Conservation (phyloP, 1,140 invertebrate species). For the Ridgeia piscesae region DNA sequence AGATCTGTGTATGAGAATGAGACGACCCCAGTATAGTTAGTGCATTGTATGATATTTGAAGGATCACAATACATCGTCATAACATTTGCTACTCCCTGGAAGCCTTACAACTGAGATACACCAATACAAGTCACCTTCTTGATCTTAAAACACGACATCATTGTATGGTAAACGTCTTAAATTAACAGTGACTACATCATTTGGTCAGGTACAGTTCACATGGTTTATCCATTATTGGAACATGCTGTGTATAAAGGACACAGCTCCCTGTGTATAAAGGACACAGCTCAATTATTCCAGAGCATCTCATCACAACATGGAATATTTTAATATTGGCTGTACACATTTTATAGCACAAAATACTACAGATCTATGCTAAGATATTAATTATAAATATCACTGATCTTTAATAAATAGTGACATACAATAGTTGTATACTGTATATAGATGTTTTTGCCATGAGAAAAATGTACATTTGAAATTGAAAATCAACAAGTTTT, state of each 20-base stretch:
- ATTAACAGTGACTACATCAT: neutral
- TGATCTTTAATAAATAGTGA: neutral
- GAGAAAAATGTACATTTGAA: neutral
- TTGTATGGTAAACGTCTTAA: neutral
- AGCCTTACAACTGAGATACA: too few species aligned
- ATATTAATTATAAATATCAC: neutral
- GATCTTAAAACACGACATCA: neutral
- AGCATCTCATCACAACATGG: neutral
- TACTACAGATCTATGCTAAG: neutral
- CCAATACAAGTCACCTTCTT: too few species aligned
- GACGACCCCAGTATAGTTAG: neutral
- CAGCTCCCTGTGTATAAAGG: too few species aligned
- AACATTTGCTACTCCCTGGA: neutral
- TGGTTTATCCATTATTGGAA: too few species aligned
- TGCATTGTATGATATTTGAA: too few species aligned
- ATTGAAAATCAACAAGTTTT: neutral
- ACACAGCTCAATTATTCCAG: neutral
- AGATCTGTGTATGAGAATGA: neutral
- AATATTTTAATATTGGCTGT: neutral
- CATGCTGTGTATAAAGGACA: too few species aligned
- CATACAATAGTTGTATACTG: neutral
- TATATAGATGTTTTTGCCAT: neutral
- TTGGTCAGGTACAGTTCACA: too few species aligned
- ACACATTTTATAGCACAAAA: neutral
- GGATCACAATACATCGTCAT: neutral